phyloP scores from a whole-genome alignment of 2,888 invertebrate species.

The Netelia fuscicornis region DNA sequence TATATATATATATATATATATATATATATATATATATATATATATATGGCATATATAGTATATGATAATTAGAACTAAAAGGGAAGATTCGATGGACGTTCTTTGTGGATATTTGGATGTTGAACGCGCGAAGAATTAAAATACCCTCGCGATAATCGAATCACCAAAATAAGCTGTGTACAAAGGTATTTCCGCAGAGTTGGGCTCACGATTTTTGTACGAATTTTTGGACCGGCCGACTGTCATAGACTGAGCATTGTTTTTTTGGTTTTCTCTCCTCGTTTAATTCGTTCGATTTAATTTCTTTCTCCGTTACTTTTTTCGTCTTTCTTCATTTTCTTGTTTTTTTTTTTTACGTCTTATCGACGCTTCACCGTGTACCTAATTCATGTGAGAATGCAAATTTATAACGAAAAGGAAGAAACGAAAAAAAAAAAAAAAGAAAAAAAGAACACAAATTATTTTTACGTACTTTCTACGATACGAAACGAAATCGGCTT shows the following conservation, averaged over 20 bases:
- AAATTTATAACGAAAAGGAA: constrained; percentile 26
- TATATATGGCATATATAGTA: constrained; percentile 25
- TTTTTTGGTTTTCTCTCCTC: neutral
- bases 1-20: constrained; percentile 42
- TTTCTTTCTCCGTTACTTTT: constrained; percentile 9
- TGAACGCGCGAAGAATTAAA: constrained; percentile 39
- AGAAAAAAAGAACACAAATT: constrained; percentile 10
- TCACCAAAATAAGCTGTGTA: constrained; percentile 30
- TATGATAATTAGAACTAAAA: constrained; percentile 35
- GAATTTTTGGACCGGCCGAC: constrained; percentile 53
- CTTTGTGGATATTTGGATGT: constrained; percentile 50
- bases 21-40: constrained; percentile 46
- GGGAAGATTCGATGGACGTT: constrained; percentile 46
- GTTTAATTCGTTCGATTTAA: constrained; percentile 15
- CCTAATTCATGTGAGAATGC: constrained; percentile 35
- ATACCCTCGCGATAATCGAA: constrained; percentile 56
- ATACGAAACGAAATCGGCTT: constrained; percentile 9
- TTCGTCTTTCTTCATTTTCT: neutral
- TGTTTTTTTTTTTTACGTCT: constrained; percentile 5
- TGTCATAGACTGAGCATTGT: constrained; percentile 66
- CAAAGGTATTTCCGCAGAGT: constrained; percentile 59
- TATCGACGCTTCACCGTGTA: constrained; percentile 43
- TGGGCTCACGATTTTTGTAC: constrained; percentile 59
- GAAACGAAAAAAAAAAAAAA: too few species aligned
- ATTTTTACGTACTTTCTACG: constrained; percentile 45